Percentiles rank a stretch among this genome's conserved stretches.
Evolutionary conservation across 2,113 vertebrate genomes (phyloP).

Genomic region (Eulacestoma nigropectus): DNA sequence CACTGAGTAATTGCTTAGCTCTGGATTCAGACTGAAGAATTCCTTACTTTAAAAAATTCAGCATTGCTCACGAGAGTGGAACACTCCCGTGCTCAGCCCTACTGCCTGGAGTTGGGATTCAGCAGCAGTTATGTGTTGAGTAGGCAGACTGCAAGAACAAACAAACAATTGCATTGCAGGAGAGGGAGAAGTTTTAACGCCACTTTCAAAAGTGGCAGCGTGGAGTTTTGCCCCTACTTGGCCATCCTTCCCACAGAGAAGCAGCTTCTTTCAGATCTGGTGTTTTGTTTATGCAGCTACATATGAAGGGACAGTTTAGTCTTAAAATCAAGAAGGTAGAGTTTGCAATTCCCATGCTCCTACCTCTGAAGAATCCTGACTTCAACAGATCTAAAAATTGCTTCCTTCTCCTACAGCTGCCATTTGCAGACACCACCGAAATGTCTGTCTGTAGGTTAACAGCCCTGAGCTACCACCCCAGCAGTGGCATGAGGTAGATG

Average conservation of each 20-base stretch:
- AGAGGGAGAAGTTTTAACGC: not conserved
- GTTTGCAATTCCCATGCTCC: not conserved
- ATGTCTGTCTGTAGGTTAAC: not conserved
- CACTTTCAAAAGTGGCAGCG: not conserved
- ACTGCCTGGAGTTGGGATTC: not conserved
- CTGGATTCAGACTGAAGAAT: not conserved
- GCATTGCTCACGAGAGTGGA: rapidly evolving
- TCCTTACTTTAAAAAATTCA: not conserved
- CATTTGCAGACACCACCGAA: not conserved
- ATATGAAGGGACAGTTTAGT: not conserved
- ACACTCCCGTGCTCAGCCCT: not conserved
- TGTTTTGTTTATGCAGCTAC: not conserved
- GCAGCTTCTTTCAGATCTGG: not conserved
- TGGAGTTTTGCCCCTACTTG: not conserved
- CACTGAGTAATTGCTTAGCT: not conserved
- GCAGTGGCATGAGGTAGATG: not conserved
- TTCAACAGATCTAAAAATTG: not conserved
- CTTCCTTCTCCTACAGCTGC: not conserved
- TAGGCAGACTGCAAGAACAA: not conserved
- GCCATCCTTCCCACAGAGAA: not conserved
- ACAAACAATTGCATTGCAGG: not conserved
- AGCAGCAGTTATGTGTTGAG: not conserved
- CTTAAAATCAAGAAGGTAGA: not conserved
- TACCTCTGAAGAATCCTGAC: not conserved
- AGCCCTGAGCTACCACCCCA: not conserved